Percentiles rank a stretch among this genome's conserved stretches.
Evolutionary conservation across 2,888 invertebrate species (phyloP).

Genomic region (Philopedon plagiatum): DNA sequence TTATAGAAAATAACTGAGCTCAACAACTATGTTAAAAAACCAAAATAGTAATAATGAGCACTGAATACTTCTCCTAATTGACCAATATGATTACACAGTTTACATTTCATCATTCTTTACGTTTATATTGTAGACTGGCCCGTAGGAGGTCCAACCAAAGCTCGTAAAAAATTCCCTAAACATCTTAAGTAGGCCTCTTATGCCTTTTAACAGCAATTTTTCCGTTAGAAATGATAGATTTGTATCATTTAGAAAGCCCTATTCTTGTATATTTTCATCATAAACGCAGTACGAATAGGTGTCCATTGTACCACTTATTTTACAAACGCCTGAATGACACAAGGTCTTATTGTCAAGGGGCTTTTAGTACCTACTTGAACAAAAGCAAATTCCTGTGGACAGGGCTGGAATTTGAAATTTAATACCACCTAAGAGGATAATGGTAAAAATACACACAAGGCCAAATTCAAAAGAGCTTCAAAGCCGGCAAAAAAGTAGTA

Average conservation of each 20-base stretch:
- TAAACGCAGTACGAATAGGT: constrained; percentile 13
- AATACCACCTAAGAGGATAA: neutral
- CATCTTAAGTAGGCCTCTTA: neutral
- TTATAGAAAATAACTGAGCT: too few relatives aligned
- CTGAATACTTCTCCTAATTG: too few relatives aligned
- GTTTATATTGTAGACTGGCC: neutral
- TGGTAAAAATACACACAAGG: constrained; percentile 12
- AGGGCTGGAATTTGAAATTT: constrained; percentile 29
- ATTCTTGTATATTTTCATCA: constrained; percentile 26
- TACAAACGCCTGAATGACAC: constrained; percentile 33
- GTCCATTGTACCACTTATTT: constrained; percentile 20
- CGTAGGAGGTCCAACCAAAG: neutral
- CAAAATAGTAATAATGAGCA: neutral
- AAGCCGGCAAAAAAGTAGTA: constrained; percentile 23
- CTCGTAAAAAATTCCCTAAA: neutral
- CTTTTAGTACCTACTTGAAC: constrained; percentile 41
- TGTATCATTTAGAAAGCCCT: constrained; percentile 23
- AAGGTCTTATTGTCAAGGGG: constrained; percentile 41
- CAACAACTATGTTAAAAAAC: too few relatives aligned
- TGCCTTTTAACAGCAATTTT: constrained; percentile 14
- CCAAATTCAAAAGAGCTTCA: constrained; percentile 20
- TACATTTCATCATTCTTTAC: neutral
- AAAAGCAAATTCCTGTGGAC: constrained; percentile 30
- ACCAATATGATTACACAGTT: neutral
- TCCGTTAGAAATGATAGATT: constrained; percentile 39